Evolutionary conservation across 2,888 invertebrate species (phyloP).

Genomic region (Calliphora vomitoria): DNA sequence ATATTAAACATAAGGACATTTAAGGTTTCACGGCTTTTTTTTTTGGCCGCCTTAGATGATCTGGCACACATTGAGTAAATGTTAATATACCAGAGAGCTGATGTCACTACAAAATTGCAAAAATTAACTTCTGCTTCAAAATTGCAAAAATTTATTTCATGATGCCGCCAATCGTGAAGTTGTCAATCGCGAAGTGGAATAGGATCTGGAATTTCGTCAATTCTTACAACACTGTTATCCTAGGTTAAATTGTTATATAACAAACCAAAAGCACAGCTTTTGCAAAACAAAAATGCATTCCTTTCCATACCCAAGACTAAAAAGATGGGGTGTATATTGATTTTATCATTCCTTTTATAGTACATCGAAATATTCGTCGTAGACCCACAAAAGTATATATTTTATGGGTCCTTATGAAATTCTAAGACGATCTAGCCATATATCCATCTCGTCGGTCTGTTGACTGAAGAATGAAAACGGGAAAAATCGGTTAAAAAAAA

Average conservation of each 20-base stretch:
- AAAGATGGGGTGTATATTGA: too few relatives aligned
- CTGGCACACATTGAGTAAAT: slow-evolving; percentile 93
- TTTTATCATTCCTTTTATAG: too few relatives aligned
- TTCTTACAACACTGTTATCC: slow-evolving; percentile 93
- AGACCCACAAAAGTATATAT: too few relatives aligned
- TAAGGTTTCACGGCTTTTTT: slow-evolving; percentile 94
- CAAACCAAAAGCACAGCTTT: too few relatives aligned
- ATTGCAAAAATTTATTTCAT: slow-evolving; percentile 95
- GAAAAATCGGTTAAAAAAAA: too few relatives aligned
- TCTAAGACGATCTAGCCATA: too few relatives aligned
- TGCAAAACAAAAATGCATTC: too few relatives aligned
- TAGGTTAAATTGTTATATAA: slow-evolving; percentile 91
- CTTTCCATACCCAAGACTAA: too few relatives aligned
- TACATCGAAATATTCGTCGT: too few relatives aligned
- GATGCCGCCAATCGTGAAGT: slow-evolving; percentile 92
- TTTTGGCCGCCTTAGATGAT: slow-evolving; percentile 94
- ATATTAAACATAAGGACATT: slow-evolving; percentile 93
- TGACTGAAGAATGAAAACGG: too few relatives aligned
- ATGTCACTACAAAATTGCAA: slow-evolving; percentile 94
- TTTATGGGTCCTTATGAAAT: too few relatives aligned
- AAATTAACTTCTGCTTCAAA: slow-evolving; percentile 94
- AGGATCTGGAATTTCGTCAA: slow-evolving; percentile 92
- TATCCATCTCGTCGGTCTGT: too few relatives aligned
- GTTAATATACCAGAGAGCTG: slow-evolving; percentile 93
- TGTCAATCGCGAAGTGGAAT: slow-evolving; percentile 91